phyloP scores from a whole-genome alignment of 2,113 vertebrate genomes.

The Zootoca vivipara region DNA sequence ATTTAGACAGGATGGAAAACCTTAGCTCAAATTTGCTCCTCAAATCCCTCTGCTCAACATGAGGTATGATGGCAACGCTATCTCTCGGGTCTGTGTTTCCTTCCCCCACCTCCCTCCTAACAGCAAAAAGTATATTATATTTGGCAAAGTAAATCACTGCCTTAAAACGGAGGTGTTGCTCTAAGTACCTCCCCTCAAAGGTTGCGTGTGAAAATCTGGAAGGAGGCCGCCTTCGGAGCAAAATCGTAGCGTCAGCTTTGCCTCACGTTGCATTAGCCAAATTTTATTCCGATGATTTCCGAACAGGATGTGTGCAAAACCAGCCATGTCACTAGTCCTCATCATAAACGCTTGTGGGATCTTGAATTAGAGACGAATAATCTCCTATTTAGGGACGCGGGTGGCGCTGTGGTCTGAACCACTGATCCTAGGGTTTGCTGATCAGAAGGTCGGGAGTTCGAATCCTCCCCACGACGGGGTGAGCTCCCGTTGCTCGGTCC shows the following conservation, averaged over 20 bases:
- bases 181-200: neutral
- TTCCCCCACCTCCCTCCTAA: neutral
- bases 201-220: too few relatives aligned
- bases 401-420: too few relatives aligned
- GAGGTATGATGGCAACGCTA: too few relatives aligned
- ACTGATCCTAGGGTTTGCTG: too few relatives aligned
- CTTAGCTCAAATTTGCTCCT: neutral
- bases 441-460: too few relatives aligned
- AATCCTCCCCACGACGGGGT: too few relatives aligned
- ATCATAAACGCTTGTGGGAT: too few relatives aligned
- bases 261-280: too few relatives aligned
- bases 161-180: neutral
- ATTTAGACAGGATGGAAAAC: neutral
- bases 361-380: neutral
- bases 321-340: neutral
- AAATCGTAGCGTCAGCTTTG: neutral
- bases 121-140: neutral
- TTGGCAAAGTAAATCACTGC: neutral
- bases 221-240: neutral
- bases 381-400: neutral
- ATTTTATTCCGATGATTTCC: neutral
- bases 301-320: neutral
- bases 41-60: too few relatives aligned
- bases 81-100: too few relatives aligned
- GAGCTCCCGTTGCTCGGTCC: too few relatives aligned